Evolutionary conservation across 2,888 invertebrate genomes (phyloP).

Genomic region (Pristionchus maxplancki): DNA sequence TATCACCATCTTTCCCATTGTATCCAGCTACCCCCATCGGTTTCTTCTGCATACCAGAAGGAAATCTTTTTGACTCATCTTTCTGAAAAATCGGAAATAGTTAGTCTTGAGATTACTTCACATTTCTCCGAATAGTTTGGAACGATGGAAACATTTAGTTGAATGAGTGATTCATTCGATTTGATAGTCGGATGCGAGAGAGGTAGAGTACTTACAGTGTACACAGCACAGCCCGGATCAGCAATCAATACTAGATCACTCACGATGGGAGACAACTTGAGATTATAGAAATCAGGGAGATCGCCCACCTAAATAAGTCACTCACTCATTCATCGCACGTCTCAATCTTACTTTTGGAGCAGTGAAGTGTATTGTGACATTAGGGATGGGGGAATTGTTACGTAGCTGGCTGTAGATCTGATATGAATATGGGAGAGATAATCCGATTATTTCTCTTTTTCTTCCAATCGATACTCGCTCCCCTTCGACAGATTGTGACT

Average conservation of each 20-base stretch:
- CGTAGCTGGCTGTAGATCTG: conserved; percentile 62
- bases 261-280: conserved; percentile 53
- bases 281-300: conserved; percentile 62
- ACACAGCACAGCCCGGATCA: conserved; percentile 56
- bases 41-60: neutral
- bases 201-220: conserved; percentile 59
- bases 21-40: conserved; percentile 58
- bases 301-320: neutral
- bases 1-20: conserved; percentile 64
- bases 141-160: too few relatives aligned
- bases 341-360: conserved; percentile 56
- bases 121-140: too few relatives aligned
- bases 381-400: conserved; percentile 64
- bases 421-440: neutral
- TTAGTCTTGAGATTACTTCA: neutral
- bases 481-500: neutral
- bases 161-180: too few relatives aligned
- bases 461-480: neutral
- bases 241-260: conserved; percentile 50
- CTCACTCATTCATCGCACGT: neutral
- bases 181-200: too few relatives aligned
- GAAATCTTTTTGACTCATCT: conserved; percentile 42
- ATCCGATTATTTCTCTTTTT: conserved; percentile 5
- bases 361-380: conserved; percentile 65
- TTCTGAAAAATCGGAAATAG: neutral